Conservation (phyloP, 2,797 vertebrate species). For the Arctocebus calabarensis region DNA sequence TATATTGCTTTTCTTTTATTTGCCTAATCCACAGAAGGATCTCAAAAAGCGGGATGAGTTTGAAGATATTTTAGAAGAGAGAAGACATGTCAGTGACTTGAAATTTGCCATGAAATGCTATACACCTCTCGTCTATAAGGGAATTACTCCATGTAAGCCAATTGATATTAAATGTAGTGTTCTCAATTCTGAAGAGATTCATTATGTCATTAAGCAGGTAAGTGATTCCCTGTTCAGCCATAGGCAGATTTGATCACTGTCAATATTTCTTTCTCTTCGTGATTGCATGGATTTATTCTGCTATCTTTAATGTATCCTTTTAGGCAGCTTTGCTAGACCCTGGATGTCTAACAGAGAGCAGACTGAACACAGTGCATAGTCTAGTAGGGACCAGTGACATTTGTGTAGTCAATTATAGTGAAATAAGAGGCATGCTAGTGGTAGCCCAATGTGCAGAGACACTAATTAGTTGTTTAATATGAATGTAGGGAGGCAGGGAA, state of each 20-base stretch:
- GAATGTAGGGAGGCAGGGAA: not conserved
- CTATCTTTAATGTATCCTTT: not conserved
- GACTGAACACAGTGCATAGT: not conserved
- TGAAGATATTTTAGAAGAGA: constrained; percentile 97
- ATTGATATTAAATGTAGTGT: constrained; percentile 91
- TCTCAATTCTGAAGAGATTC: constrained; percentile 93
- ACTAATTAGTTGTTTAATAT: not conserved
- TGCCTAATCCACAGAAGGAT: constrained; percentile 89
- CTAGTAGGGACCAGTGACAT: not conserved
- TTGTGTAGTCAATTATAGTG: accelerated
- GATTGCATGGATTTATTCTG: not conserved
- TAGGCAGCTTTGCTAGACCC: not conserved
- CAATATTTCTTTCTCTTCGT: not conserved
- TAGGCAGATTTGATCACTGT: not conserved
- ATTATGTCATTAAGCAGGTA: constrained; percentile 94
- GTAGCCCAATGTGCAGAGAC: not conserved
- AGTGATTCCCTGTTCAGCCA: constrained; percentile 31
- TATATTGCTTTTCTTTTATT: constrained; percentile 69
- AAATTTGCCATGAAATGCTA: constrained; percentile 95
- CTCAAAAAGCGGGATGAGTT: constrained; percentile 97
- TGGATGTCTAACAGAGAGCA: not conserved
- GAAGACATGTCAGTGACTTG: constrained; percentile 94
- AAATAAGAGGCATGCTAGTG: not conserved
- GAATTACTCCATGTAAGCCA: constrained; percentile 91
- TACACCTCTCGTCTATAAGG: constrained; percentile 93